A percentile compares a stretch with the other conserved stretches of the same genome.
Evolutionary conservation across 1,140 invertebrate species (phyloP).

Genomic region (Monochamus saltuarius): DNA sequence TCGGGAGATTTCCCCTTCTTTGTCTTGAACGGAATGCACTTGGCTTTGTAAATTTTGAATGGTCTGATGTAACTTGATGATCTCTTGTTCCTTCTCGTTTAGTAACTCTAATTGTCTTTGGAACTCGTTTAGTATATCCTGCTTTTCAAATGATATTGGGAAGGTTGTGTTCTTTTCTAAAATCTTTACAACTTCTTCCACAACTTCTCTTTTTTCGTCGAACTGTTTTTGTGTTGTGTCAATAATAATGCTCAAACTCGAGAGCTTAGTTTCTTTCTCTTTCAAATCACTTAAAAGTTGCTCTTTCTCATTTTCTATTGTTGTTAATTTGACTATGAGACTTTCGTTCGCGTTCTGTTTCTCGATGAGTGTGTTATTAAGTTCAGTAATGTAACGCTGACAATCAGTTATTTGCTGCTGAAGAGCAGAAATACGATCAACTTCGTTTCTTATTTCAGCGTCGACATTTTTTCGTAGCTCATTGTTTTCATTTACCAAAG

Average conservation of each 20-base stretch:
- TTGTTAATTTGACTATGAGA: neutral
- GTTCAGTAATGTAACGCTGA: conserved; percentile 38
- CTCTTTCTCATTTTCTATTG: conserved; percentile 30
- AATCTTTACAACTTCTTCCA: conserved; percentile 32
- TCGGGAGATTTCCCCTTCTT: conserved; percentile 23
- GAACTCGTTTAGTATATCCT: conserved; percentile 31
- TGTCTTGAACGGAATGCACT: conserved; percentile 15
- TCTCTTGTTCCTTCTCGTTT: conserved; percentile 18
- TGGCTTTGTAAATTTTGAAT: conserved; percentile 16
- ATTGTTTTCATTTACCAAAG: conserved; percentile 53
- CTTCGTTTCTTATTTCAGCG: conserved; percentile 47
- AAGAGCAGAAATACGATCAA: conserved; percentile 43
- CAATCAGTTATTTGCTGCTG: conserved; percentile 52
- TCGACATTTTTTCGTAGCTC: conserved; percentile 49
- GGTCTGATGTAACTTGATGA: conserved; percentile 8
- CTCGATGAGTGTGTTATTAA: conserved; percentile 41
- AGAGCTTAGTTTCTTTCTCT: conserved; percentile 33
- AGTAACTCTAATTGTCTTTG: conserved; percentile 24
- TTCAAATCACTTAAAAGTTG: conserved; percentile 16
- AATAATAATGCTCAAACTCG: conserved; percentile 28
- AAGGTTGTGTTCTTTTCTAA: conserved; percentile 27
- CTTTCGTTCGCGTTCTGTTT: conserved; percentile 17
- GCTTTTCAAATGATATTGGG: conserved; percentile 32
- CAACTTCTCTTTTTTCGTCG: conserved; percentile 34
- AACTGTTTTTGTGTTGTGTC: conserved; percentile 37